A percentile compares a stretch with the other conserved stretches of the same genome.
Evolutionary conservation across 1,140 invertebrate genomes (phyloP).

Genomic region (Drosophila ficusphila): DNA sequence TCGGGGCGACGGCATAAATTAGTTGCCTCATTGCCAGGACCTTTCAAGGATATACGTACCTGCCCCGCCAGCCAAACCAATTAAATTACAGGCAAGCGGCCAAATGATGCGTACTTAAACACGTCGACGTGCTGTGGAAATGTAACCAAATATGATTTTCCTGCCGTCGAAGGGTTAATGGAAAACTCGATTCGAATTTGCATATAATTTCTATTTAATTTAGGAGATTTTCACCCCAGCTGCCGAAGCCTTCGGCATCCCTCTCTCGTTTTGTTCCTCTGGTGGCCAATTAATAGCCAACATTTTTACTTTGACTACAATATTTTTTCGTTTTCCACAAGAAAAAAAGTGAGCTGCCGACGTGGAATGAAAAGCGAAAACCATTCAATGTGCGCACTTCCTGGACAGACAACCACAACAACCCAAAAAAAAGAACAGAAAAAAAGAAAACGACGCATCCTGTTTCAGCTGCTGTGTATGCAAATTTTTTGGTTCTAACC

Average conservation of each 20-base stretch:
- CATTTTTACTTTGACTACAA: constrained; percentile 66
- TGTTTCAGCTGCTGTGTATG: constrained; percentile 78
- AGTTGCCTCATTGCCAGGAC: constrained; percentile 63
- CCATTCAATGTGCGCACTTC: constrained; percentile 70
- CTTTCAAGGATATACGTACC: constrained; percentile 45
- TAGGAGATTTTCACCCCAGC: constrained; percentile 18
- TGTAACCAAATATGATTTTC: constrained; percentile 66
- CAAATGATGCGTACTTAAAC: constrained; percentile 82
- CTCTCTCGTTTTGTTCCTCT: constrained; percentile 13
- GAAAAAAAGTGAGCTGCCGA: constrained; percentile 14
- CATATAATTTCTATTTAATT: constrained; percentile 80
- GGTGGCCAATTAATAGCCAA: constrained; percentile 68
- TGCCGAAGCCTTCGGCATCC: neutral
- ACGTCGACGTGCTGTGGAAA: constrained; percentile 72
- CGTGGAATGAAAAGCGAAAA: constrained; percentile 18
- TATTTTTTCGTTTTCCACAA: constrained; percentile 55
- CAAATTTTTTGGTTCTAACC: constrained; percentile 73
- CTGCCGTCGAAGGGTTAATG: constrained; percentile 61
- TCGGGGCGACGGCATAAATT: constrained; percentile 62
- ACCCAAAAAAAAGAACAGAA: constrained; percentile 29
- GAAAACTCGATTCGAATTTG: constrained; percentile 70
- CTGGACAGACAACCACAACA: constrained; percentile 72
- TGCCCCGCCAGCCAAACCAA: constrained; percentile 67
- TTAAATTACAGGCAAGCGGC: constrained; percentile 75
- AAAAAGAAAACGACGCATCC: constrained; percentile 63